phyloP scores from a whole-genome alignment of 2,113 vertebrate genomes.

The Heterocephalus glaber region DNA sequence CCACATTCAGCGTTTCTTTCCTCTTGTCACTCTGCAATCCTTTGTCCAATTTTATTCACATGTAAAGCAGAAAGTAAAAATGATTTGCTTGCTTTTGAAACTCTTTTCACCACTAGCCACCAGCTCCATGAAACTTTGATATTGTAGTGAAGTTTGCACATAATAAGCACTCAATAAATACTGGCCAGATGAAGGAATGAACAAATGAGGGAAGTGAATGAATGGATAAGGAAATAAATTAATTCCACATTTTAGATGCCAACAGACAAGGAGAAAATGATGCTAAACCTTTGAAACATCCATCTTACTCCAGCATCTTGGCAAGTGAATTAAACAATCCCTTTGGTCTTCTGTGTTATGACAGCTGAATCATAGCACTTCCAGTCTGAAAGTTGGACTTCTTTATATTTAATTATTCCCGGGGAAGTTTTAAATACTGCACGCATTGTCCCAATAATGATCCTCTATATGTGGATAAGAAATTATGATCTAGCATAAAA shows the following conservation, averaged over 20 bases:
- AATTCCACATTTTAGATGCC: background rate
- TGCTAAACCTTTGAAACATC: background rate
- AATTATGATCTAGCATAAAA: constrained; percentile 81
- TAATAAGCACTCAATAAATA: background rate
- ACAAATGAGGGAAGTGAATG: background rate
- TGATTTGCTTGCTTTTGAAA: background rate
- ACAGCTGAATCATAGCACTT: constrained; percentile 49
- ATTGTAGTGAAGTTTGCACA: background rate
- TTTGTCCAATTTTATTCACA: background rate
- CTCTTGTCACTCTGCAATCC: background rate
- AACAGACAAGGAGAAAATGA: constrained; percentile 22
- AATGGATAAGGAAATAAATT: background rate
- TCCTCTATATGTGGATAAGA: constrained; percentile 74
- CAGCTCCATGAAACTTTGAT: background rate
- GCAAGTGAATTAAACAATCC: constrained; percentile 36
- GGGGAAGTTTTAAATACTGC: constrained; percentile 70
- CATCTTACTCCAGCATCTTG: constrained; percentile 8
- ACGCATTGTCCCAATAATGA: constrained; percentile 74
- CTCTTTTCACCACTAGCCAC: background rate
- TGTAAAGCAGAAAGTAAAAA: background rate
- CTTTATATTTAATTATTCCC: constrained; percentile 81
- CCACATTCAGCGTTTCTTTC: background rate
- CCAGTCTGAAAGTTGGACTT: constrained; percentile 70
- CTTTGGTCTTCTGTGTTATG: constrained; percentile 49
- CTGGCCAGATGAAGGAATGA: background rate